phyloP scores from a whole-genome alignment of 2,888 invertebrate genomes.

The Notodonta ziczac region DNA sequence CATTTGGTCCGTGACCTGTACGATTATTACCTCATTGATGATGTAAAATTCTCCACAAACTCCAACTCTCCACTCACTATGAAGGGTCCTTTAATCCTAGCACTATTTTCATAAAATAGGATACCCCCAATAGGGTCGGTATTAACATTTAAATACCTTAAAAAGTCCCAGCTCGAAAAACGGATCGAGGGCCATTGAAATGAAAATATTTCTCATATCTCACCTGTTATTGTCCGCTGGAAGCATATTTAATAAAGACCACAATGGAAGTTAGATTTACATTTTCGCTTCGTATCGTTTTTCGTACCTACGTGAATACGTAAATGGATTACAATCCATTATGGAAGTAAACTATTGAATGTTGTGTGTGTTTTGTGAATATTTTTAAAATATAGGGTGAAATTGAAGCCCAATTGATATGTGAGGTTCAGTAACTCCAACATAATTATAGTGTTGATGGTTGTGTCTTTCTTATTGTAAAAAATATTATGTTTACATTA shows the following conservation, averaged over 20 bases:
- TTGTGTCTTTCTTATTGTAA: no score
- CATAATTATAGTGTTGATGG: no score
- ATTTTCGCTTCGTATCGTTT: slow-evolving; percentile 24
- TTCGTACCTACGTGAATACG: slow-evolving; percentile 15
- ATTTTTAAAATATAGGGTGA: no score
- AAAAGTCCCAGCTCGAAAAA: slow-evolving; percentile 26
- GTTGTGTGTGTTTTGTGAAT: neutral
- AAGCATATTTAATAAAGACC: slow-evolving; percentile 22
- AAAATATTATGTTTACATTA: no score
- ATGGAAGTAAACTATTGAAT: neutral
- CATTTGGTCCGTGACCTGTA: no score
- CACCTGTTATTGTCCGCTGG: slow-evolving; percentile 32
- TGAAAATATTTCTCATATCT: slow-evolving; percentile 28
- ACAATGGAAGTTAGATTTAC: slow-evolving; percentile 34
- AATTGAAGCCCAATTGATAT: no score
- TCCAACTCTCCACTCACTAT: no score
- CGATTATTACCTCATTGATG: no score
- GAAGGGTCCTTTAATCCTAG: no score
- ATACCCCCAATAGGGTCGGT: neutral
- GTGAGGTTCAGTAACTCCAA: no score
- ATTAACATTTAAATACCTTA: slow-evolving; percentile 12
- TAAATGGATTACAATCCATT: slow-evolving; percentile 20
- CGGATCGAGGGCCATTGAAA: slow-evolving; percentile 29
- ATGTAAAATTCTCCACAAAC: no score
- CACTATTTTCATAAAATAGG: neutral